Base-by-base conservation (phyloP, 2,888 invertebrate species). In the Amblyteles armatorius region DNA sequence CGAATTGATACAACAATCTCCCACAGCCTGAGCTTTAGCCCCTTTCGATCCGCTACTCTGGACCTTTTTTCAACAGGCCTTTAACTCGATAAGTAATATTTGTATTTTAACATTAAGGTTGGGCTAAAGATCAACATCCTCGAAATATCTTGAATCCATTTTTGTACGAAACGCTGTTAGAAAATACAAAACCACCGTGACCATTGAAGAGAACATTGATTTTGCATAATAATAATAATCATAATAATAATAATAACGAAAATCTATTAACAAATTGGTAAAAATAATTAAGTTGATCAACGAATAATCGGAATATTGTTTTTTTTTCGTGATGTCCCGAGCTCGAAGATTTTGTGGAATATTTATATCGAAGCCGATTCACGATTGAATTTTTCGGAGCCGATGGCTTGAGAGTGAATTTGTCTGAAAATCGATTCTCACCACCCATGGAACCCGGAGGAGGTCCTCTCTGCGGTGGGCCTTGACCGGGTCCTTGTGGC, bases 401-500 rank as follows among this genome's bases (percentile, higher is more conserved):
- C 1, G 2, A n/a, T 29, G 29, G 19, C 3, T 63, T 16, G 7
- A 63, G 13, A n/a, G 29, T 4, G 7, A 33, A 29, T 63, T 63
- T 13, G 1, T 9, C 2, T 63, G 19, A n/a, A 44, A 77, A 63
- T 22, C 1, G 26, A 87, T 86, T 89, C 92, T 92, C 90, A 92
- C 92, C 92, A 89, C 92, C 92, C 93, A 92, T 93, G 87, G 92
- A 93, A 89, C 94, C 93, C 90, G 95, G 94, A 85, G 96, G 96
- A 87, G 96, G 96, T 87, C 95, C 96, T 90, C 95, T 94, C 83
- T 95, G 95, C 74, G 95, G 96, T 77, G 96, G 96, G 55, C 96
- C 96, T 94, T 96, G 96, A 94, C 96, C 96, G 91, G 96, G 96
- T 26, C 85, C 85, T 69, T 96, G 97, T 74, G 96, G 96, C 77